Base-by-base conservation (phyloP, 2,888 invertebrate genomes). In the Metalampra italica region DNA sequence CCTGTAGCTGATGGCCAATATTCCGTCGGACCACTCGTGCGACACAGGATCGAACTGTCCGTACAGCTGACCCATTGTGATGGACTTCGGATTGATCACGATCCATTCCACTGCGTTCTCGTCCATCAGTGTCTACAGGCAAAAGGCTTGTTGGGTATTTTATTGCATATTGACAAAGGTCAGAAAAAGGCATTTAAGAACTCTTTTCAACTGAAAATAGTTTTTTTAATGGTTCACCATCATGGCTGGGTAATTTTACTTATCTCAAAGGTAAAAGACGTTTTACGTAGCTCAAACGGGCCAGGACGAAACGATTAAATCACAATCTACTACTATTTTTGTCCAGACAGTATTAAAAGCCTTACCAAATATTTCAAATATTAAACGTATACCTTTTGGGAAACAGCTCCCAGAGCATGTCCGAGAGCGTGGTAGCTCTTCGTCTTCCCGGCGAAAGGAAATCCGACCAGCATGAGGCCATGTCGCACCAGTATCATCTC, bases 401-500 rank as follows among this genome's bases (percentile, higher is more conserved):
- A 93, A 32, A 96, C 92, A 47, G 93, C 84, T n/a, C 90, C 94
- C 38, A 98, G 84, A 0, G 96, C 94, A 40, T 91, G 92, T 0
- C 96, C 96, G n/a, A 98, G 88, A 29, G 95, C 93, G 55, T 95
- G 91, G 71, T 97, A 98, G 7, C 94, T 93, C 47, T 93, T 93
- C 0, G 97, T 96, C 82, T 98, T 98, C 7, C 97, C 97, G n/a
- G 97, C 95, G 79, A 97, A 97, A 0, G 98, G 97, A 37, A 92
- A 80, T 0, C 98, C 98, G 0, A 98, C 97, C 68, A 98, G 91
- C 97, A 98, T 98, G 62, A 98, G 92, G 0, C 98, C 98, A 78
- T 98, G 98, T 15, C 98, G 90, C 1, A 98, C 97, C 29, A 97
- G 92, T 87, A 98, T 97, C 97, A 98, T 98, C 82, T 98, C 98